phyloP scores from a whole-genome alignment of 2,797 vertebrate genomes.

The Notolabrus celidotus region DNA sequence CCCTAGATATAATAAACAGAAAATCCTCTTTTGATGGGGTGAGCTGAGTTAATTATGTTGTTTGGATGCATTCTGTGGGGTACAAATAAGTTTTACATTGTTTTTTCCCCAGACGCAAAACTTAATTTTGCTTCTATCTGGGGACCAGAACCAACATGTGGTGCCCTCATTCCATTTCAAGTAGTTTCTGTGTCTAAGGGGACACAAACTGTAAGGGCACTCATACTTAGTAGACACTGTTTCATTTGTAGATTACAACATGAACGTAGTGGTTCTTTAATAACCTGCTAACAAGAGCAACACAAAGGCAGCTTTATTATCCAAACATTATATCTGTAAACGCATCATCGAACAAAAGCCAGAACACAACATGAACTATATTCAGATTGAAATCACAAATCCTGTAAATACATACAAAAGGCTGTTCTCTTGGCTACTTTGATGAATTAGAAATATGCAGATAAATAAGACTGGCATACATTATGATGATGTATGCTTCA shows the following conservation, averaged over 20 bases:
- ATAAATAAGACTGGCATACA: too few species aligned
- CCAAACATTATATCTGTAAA: neutral
- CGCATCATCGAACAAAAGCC: too few species aligned
- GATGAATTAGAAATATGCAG: too few species aligned
- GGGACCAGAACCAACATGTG: slow-evolving; percentile 49
- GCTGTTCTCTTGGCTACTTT: too few species aligned
- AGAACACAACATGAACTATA: too few species aligned
- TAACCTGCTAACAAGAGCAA: neutral
- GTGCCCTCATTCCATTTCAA: slow-evolving; percentile 59
- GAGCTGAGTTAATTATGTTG: slow-evolving; percentile 57
- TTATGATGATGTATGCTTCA: too few species aligned
- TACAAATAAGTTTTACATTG: slow-evolving; percentile 43
- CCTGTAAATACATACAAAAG: too few species aligned
- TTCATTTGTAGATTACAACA: slow-evolving; percentile 10
- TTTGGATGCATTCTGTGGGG: slow-evolving; percentile 43
- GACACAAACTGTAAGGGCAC: slow-evolving; percentile 10
- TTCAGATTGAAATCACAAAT: too few species aligned
- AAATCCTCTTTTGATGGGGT: slow-evolving; percentile 45
- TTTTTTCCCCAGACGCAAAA: slow-evolving; percentile 39
- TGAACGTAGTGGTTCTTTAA: neutral
- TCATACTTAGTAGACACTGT: slow-evolving; percentile 1
- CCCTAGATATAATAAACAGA: slow-evolving; percentile 24
- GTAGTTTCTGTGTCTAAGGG: slow-evolving; percentile 37
- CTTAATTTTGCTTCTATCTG: slow-evolving; percentile 13
- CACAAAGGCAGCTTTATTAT: neutral